Evolutionary conservation across 2,888 invertebrate genomes (phyloP).

Genomic region (Ophonus ardosiacus): DNA sequence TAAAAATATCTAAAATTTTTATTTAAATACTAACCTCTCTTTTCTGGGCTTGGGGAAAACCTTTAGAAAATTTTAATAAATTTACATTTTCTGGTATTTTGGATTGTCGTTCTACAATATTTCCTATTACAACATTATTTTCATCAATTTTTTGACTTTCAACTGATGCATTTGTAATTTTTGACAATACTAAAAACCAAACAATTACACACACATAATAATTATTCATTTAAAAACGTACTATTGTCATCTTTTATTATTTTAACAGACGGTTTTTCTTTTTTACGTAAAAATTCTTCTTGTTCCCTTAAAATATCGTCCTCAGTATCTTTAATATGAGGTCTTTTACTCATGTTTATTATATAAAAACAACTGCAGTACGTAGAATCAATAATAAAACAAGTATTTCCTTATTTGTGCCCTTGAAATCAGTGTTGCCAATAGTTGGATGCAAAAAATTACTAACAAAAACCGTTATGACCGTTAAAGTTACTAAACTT

Average conservation of each 20-base stretch:
- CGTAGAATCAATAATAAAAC: too few relatives aligned
- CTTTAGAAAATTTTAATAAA: constrained; percentile 71
- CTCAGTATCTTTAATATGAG: constrained; percentile 84
- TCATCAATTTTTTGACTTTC: constrained; percentile 55
- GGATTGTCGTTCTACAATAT: constrained; percentile 79
- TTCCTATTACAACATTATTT: constrained; percentile 75
- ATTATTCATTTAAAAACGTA: constrained; percentile 15
- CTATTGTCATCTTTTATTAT: constrained; percentile 74
- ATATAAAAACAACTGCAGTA: background rate
- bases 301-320: constrained; percentile 87
- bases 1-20: constrained; percentile 1
- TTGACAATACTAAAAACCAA: background rate
- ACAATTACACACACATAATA: background rate
- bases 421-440: background rate
- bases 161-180: constrained; percentile 51
- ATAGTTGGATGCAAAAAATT: background rate
- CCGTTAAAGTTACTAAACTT: too few relatives aligned
- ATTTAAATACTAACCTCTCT: constrained; percentile 71
- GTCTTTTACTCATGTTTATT: constrained; percentile 74
- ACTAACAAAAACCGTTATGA: too few relatives aligned
- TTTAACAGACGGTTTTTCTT: constrained; percentile 81
- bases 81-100: constrained; percentile 49
- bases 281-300: constrained; percentile 82
- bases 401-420: too few relatives aligned
- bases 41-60: constrained; percentile 78